Conservation (phyloP, 1,140 invertebrate genomes). For the Antheraea pernyi region DNA sequence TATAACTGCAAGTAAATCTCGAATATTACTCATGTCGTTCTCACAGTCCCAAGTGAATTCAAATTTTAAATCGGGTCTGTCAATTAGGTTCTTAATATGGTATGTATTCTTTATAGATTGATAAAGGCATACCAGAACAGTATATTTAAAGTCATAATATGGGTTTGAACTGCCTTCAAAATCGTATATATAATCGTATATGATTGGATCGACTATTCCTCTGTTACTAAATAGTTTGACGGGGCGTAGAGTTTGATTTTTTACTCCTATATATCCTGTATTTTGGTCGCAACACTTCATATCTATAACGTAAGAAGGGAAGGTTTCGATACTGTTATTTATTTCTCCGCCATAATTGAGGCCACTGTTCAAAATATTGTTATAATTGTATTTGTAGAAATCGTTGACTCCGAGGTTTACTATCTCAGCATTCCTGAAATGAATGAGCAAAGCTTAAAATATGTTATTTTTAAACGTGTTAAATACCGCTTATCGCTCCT, state of each 20-base stretch:
- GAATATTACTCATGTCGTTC: background rate
- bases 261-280: background rate
- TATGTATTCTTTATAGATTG: background rate
- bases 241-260: background rate
- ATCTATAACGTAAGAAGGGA: background rate
- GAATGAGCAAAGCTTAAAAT: background rate
- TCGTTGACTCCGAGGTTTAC: conserved; percentile 2
- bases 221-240: background rate
- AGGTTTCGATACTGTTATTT: background rate
- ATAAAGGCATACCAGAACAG: background rate
- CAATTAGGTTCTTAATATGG: background rate
- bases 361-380: background rate
- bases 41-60: background rate
- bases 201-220: background rate
- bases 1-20: conserved; percentile 19
- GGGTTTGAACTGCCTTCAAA: background rate
- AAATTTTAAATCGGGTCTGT: background rate
- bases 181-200: background rate
- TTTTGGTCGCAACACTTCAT: background rate
- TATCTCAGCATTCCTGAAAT: background rate
- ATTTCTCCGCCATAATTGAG: conserved; percentile 7
- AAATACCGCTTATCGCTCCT: too few relatives aligned
- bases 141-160: background rate
- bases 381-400: conserved; percentile 10
- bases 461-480: background rate